Base-by-base conservation (phyloP, 1,140 invertebrate genomes). In the Dinoponera quadriceps region DNA sequence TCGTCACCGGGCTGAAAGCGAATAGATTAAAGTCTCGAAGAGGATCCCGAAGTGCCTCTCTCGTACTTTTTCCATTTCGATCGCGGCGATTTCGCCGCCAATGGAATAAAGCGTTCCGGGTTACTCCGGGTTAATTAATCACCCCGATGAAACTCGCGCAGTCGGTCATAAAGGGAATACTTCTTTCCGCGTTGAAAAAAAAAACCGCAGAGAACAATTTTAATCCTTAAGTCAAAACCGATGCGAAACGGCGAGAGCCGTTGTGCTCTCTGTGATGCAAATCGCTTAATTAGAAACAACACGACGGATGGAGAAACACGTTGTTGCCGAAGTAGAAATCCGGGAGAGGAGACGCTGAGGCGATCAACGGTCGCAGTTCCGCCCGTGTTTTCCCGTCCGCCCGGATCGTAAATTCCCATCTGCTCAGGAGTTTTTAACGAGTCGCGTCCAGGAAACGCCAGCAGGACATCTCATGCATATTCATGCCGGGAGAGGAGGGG, bases 391-490 rank as follows among this genome's bases (percentile, higher is more conserved):
- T 68, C 2, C 13, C 5, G 0, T 18, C 16, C 27, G 13, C 49
- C 13, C 63, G 22, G 68, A 69, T 78, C 75, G 33, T 57, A 57
- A 77, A 57, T 69, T 68, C n/a, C 20, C 63, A 78, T 78, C 51
- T 69, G 63, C 55, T 78, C 29, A 38, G 55, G 49, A 49, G 62
- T 69, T 78, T 78, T 69, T 69, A 57, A 38, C 49, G 44, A 68
- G 18, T 18, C 22, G 18, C 75, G 1, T 68, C 49, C 62, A 55
- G 62, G n/a, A 57, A 38, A 11, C 72, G 14, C 18, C 38, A 11
- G 59, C n/a, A 29, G 60, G 20, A 77, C 49, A 44, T 57, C 75
- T 80, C 51, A 80, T 80, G 65, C 51, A 80, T 80, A 80, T 80
- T 80, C 54, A 80, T 18, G 49, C 51, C 38, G 3, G 65, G 59